Evolutionary conservation across 2,113 vertebrate genomes (phyloP), one percentile per base, ranked within the genome.

Genomic region (Salminus brasiliensis): DNA sequence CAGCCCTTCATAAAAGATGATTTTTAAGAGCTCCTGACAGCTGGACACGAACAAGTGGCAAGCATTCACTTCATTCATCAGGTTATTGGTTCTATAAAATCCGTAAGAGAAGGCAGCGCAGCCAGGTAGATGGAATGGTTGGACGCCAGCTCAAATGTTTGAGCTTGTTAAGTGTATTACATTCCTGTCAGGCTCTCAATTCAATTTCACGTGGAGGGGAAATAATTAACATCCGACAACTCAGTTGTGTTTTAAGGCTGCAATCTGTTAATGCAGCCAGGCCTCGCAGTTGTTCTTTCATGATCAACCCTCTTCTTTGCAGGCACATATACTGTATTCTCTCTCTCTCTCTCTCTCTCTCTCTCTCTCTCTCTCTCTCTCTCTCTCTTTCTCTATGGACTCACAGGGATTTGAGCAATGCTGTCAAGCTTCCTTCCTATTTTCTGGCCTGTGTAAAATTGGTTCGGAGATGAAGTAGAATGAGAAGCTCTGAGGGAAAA

Each of bases 371-470:
- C 72, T 71, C 34, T 81, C 30, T 77, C 16, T 72, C 72, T 81
- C 34, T 69, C 55, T 70, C 32, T 55, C n/a, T 68, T 8, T 84
- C 23, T 81, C 75, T 29, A 11, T 79, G 81, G 78, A 81, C 74
- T 84, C 83, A 85, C 27, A 23, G 87, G 85, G 85, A 88, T 88
- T 88, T 89, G 85, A 88, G 86, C 77, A 84, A 87, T 85, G 87
- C 86, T 88, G 87, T 88, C 83, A 87, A 83, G 88, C 86, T 81
- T 85, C 82, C 84, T 85, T 69, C 74, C 81, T 75, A 39, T 85
- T 86, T 81, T 72, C 41, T 32, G 3, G 16, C 74, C 85, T 78
- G 85, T 86, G 81, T 87, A 85, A 91, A 91, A 91, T 89, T 88
- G 87, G 84, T 85, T 89, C 76, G 83, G 81, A 86, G 88, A 83